These are phyloP conservation scores for Echinometra lucunter DNA, from an alignment of 53 echinoderm and acorn worm genomes.

Conservation along the genomic window DNA sequence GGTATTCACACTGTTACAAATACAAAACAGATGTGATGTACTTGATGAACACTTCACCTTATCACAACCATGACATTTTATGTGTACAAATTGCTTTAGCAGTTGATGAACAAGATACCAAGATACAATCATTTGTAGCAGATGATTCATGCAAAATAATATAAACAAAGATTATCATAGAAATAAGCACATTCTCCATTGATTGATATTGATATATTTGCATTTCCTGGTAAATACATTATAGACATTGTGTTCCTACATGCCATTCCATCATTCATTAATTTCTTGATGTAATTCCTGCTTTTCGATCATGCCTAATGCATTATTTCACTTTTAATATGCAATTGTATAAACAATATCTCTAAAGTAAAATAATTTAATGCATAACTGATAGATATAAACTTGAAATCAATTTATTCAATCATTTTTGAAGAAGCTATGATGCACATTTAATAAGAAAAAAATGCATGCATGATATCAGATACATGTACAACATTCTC, in stretches of 20 bases:
- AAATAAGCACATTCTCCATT: too few species aligned
- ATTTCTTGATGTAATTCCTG: background rate
- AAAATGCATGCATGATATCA: background rate
- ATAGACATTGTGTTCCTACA: background rate
- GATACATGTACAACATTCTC: constrained; percentile 1
- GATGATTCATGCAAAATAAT: constrained; percentile 14
- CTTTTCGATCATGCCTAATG: constrained; percentile 1
- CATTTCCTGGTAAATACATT: background rate
- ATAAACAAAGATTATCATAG: background rate
- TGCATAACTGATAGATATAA: background rate
- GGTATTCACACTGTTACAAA: background rate
- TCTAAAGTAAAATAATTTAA: background rate
- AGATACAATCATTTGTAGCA: background rate
- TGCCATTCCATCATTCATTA: background rate
- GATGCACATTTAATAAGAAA: background rate
- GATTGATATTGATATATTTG: background rate
- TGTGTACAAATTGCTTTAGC: background rate
- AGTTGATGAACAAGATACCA: background rate
- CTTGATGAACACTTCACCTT: background rate
- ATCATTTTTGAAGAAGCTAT: background rate
- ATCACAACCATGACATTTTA: background rate
- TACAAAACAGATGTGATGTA: background rate
- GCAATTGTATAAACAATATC: background rate
- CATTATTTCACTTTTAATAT: background rate
- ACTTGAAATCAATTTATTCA: background rate